Conservation (phyloP, 2,888 invertebrate species). For the Emmelina monodactyla region DNA sequence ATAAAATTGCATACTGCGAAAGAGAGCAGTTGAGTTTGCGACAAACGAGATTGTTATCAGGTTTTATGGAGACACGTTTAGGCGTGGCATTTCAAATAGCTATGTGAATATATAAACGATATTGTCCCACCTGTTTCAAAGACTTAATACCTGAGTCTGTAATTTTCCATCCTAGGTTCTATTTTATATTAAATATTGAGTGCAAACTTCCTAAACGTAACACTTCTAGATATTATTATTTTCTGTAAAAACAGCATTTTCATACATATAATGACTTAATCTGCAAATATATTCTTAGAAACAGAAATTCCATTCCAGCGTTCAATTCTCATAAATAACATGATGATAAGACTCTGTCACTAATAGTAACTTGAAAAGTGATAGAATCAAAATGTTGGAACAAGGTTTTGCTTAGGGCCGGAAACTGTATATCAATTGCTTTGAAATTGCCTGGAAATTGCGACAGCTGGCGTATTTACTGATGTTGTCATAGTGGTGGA, state of each 20-base stretch:
- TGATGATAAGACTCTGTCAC: slow-evolving; percentile 38
- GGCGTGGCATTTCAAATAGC: slow-evolving; percentile 6
- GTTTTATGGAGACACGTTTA: slow-evolving; percentile 24
- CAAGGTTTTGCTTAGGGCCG: not conserved
- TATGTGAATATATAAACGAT: too few species aligned
- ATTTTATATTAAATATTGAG: too few species aligned
- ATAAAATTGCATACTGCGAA: slow-evolving; percentile 36
- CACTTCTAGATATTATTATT: too few species aligned
- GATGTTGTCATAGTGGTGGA: not conserved
- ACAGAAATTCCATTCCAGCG: too few species aligned
- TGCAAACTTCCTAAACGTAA: too few species aligned
- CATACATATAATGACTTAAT: too few species aligned
- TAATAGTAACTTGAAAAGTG: slow-evolving; percentile 48
- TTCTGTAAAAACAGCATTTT: too few species aligned
- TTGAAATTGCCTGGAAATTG: not conserved
- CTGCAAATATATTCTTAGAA: too few species aligned
- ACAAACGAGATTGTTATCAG: slow-evolving; percentile 18
- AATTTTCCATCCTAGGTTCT: too few species aligned
- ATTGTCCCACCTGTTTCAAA: too few species aligned
- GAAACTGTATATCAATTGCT: not conserved
- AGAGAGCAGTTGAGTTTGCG: slow-evolving; percentile 28
- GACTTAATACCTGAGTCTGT: too few species aligned
- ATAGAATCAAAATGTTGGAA: slow-evolving; percentile 34
- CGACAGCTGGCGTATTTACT: not conserved
- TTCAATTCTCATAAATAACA: slow-evolving; percentile 10